Conservation (phyloP, 2,888 invertebrate species). For the Conistra vaccinii region DNA sequence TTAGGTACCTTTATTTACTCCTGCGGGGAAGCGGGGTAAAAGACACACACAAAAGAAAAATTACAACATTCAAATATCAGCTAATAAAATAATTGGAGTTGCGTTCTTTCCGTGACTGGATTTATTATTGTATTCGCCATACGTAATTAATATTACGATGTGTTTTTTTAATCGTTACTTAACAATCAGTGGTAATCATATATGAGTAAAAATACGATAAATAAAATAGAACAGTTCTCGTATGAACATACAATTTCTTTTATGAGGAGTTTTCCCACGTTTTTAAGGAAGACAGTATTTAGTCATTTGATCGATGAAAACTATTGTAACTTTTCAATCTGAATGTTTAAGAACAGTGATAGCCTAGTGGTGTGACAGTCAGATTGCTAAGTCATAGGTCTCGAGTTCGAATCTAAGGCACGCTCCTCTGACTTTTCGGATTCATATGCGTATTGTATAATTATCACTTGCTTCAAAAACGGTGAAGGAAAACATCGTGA, state of each 20-base stretch:
- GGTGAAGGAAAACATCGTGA: no score
- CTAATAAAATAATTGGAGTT: not conserved
- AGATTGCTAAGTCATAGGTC: no score
- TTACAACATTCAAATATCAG: not conserved
- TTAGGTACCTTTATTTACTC: not conserved
- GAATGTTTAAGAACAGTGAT: no score
- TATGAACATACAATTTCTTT: not conserved
- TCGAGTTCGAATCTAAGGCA: no score
- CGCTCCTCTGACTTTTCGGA: no score
- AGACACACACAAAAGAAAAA: not conserved
- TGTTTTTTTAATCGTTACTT: conserved; percentile 5
- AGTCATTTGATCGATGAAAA: not conserved
- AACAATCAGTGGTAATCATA: not conserved
- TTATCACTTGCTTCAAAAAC: no score
- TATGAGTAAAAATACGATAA: not conserved
- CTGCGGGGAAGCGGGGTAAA: not conserved
- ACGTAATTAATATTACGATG: conserved; percentile 20
- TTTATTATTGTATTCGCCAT: not conserved
- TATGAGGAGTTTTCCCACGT: conserved; percentile 2
- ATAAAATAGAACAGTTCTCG: not conserved
- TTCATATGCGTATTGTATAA: no score
- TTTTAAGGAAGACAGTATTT: not conserved
- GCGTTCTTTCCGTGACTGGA: not conserved
- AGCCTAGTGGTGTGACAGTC: no score
- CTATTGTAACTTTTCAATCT: no score